These are phyloP conservation scores for Pteropus rufus DNA, from an alignment of 2,797 vertebrate genomes.

Conservation along the genomic window DNA sequence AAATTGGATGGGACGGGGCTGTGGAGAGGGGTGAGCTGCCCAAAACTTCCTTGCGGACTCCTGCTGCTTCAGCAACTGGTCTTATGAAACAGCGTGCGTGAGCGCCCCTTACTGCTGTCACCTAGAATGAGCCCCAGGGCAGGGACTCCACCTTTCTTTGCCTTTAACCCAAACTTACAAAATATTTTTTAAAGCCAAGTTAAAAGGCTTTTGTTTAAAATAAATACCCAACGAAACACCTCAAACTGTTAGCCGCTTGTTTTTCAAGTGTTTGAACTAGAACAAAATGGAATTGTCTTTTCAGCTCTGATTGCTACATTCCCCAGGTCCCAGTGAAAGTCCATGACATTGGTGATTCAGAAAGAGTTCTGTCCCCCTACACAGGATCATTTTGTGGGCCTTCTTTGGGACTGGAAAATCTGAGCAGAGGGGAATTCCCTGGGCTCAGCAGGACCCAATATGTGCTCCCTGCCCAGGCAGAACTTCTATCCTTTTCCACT, in stretches of 20 bases:
- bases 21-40: background rate
- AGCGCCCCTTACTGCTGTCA: constrained; percentile 31
- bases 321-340: background rate
- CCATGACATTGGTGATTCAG: background rate
- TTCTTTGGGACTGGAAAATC: background rate
- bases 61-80: background rate
- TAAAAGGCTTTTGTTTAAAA: constrained; percentile 9
- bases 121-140: background rate
- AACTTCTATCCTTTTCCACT: background rate
- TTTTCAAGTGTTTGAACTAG: background rate
- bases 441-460: background rate
- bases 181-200: background rate
- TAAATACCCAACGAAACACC: background rate
- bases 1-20: background rate
- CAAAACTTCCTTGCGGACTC: background rate
- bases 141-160: background rate
- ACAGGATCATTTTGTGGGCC: background rate
- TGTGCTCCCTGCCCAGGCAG: background rate
- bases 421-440: background rate
- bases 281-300: background rate
- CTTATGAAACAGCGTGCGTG: background rate
- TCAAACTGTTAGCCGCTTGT: background rate
- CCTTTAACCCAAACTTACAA: background rate
- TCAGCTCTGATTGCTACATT: background rate
- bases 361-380: background rate